phyloP scores from a whole-genome alignment of 2,888 invertebrate genomes.

The Zonitis immaculata region DNA sequence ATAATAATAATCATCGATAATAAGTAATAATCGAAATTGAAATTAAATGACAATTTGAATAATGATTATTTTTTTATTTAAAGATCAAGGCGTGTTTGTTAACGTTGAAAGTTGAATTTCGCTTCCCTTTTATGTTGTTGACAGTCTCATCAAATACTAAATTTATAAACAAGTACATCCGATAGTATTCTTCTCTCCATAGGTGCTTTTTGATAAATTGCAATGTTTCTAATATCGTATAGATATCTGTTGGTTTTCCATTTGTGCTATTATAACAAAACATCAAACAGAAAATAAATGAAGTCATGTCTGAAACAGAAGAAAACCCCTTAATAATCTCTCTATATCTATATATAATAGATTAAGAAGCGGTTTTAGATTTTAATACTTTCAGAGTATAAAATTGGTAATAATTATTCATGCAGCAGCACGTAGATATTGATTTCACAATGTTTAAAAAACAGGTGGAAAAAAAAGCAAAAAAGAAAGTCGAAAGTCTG shows the following conservation, averaged over 20 bases:
- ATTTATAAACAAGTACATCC: neutral
- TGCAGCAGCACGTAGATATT: slow-evolving; percentile 10
- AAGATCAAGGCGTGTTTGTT: too few relatives aligned
- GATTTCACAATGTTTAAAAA: slow-evolving; percentile 12
- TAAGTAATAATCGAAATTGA: neutral
- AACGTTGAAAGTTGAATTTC: neutral
- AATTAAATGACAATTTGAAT: neutral
- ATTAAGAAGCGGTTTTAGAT: neutral
- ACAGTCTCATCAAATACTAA: neutral
- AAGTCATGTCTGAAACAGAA: slow-evolving; percentile 7
- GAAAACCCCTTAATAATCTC: neutral
- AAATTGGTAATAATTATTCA: slow-evolving; percentile 10
- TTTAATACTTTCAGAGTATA: slow-evolving; percentile 1
- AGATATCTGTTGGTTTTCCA: neutral
- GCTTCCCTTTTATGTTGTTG: neutral
- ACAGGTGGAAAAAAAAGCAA: too few relatives aligned
- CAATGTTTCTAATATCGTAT: neutral
- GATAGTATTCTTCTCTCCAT: neutral
- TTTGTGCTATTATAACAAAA: neutral
- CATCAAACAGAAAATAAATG: slow-evolving; percentile 4
- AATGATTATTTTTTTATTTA: too few relatives aligned
- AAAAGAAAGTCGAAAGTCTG: slow-evolving; percentile 12
- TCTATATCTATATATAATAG: too few relatives aligned
- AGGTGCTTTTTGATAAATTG: neutral
- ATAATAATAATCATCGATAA: too few relatives aligned